phyloP scores from a whole-genome alignment of 1,140 invertebrate species.

The Neoseiulus cucumeris region DNA sequence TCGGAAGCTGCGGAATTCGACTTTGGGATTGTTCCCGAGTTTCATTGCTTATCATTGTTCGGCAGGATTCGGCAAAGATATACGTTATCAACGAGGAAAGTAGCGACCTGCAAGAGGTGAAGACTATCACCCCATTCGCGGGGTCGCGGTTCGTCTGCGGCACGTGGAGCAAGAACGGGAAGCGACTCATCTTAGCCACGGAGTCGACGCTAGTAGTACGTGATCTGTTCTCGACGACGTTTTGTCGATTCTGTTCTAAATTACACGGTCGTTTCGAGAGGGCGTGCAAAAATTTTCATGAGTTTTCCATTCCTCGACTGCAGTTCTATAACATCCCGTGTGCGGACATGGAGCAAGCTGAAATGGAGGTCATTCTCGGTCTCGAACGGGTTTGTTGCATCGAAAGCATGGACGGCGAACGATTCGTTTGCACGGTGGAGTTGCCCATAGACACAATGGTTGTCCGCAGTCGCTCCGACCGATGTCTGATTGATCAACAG shows the following conservation, averaged over 20 bases:
- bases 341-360: conserved; percentile 7
- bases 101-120: conserved; percentile 9
- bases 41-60: no score
- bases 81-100: conserved; percentile 10
- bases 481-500: conserved; percentile 7
- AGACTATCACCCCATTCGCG: conserved; percentile 5
- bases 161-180: conserved; percentile 11
- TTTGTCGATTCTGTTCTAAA: neutral
- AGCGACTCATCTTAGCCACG: conserved; percentile 6
- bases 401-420: conserved; percentile 7
- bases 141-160: conserved; percentile 7
- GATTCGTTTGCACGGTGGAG: conserved; percentile 6
- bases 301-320: neutral
- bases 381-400: conserved; percentile 9
- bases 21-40: no score
- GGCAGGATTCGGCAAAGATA: neutral
- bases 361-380: conserved; percentile 10
- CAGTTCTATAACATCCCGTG: conserved; percentile 11
- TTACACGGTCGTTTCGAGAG: no score
- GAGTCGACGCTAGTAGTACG: conserved; percentile 7
- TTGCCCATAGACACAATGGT: conserved; percentile 1
- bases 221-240: neutral
- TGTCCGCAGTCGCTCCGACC: neutral
- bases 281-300: no score
- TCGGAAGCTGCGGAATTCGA: neutral